A percentile compares a stretch with the other conserved stretches of the same genome.
Evolutionary conservation across 2,113 vertebrate species (phyloP).

Genomic region (Cololabis saira): DNA sequence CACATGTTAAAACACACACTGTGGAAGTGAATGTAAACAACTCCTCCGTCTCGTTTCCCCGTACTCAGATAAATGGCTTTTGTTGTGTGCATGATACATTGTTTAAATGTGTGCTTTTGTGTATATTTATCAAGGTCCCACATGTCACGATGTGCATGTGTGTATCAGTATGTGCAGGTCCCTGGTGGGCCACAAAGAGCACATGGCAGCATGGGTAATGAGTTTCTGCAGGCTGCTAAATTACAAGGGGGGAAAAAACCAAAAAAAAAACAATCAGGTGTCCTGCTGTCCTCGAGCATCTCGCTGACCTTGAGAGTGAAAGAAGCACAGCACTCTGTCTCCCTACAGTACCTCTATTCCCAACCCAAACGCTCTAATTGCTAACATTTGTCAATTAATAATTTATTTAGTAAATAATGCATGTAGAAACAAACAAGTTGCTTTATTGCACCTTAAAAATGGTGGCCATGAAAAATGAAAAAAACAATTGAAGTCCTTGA

Average conservation of each 20-base stretch:
- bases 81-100: background rate
- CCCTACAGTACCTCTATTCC: constrained; percentile 21
- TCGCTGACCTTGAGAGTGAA: constrained; percentile 66
- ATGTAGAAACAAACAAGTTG: constrained; percentile 51
- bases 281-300: constrained; percentile 44
- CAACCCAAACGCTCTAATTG: constrained; percentile 30
- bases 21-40: too few species aligned
- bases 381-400: constrained; percentile 51
- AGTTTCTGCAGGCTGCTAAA: constrained; percentile 61
- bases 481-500: constrained; percentile 21
- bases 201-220: constrained; percentile 69
- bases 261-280: constrained; percentile 62
- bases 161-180: constrained; percentile 29
- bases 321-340: constrained; percentile 37
- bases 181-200: constrained; percentile 46
- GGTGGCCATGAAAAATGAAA: constrained; percentile 15
- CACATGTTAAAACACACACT: too few species aligned
- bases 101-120: constrained; percentile 18
- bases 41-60: background rate
- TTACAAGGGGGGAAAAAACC: constrained; percentile 53
- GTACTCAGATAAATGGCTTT: background rate
- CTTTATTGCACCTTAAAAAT: constrained; percentile 11
- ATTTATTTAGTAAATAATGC: constrained; percentile 68
- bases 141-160: background rate
- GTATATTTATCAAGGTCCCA: constrained; percentile 15